phyloP scores from a whole-genome alignment of 2,888 invertebrate species.

The Cheilosia pagana region DNA sequence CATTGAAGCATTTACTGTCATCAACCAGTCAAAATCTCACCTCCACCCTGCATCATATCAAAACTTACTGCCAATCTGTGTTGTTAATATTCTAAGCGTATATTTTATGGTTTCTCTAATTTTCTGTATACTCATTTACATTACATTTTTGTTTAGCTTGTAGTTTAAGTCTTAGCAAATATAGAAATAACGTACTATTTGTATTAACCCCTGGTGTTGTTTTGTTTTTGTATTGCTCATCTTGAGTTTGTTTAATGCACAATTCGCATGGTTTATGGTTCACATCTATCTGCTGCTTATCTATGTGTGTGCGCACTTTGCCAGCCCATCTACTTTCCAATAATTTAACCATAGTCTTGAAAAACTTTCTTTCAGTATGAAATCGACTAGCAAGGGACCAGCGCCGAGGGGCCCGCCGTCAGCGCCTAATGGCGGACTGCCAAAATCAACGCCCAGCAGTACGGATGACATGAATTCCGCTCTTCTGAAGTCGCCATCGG shows the following conservation, averaged over 20 bases:
- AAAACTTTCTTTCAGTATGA: constrained; percentile 79
- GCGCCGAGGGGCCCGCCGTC: constrained; percentile 80
- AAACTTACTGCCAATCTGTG: constrained; percentile 67
- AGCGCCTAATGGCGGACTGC: constrained; percentile 78
- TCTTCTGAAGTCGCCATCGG: constrained; percentile 85
- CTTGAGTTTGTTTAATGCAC: constrained; percentile 6
- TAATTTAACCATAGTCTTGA: constrained; percentile 70
- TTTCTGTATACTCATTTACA: constrained; percentile 26
- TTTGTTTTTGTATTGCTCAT: constrained; percentile 33
- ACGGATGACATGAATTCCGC: constrained; percentile 90
- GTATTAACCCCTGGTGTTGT: constrained; percentile 22
- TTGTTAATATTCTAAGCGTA: constrained; percentile 59
- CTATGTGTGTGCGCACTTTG: constrained; percentile 22
- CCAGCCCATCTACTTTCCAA: constrained; percentile 33
- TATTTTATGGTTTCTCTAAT: constrained; percentile 23
- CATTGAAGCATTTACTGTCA: neutral
- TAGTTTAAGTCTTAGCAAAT: constrained; percentile 37
- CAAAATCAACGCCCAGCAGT: constrained; percentile 85
- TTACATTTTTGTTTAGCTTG: constrained; percentile 17
- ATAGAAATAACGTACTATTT: constrained; percentile 33
- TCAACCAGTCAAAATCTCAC: constrained; percentile 31
- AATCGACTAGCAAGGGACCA: constrained; percentile 78
- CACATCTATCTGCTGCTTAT: constrained; percentile 20
- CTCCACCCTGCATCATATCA: constrained; percentile 37
- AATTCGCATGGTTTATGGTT: constrained; percentile 52